Percentiles rank a stretch among this genome's conserved stretches.
Conservation (phyloP, 1,140 invertebrate genomes). For the Zaprionus capensis region DNA sequence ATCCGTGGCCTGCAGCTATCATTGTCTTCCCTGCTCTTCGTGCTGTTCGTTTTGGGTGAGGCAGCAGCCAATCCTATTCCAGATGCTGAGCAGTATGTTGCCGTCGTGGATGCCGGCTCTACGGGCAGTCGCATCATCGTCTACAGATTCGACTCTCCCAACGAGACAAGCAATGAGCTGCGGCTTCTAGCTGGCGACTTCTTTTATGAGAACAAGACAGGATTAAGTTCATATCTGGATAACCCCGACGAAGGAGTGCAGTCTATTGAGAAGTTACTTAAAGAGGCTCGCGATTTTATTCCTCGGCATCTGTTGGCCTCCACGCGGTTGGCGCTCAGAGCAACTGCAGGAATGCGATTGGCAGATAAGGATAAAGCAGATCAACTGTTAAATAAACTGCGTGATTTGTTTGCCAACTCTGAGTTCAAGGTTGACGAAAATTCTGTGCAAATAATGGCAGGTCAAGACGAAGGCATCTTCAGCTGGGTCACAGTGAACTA, state of each 20-base stretch:
- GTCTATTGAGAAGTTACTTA: neutral
- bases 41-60: neutral
- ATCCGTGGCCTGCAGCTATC: too few species aligned
- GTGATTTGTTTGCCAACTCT: neutral
- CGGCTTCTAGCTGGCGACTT: neutral
- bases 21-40: neutral
- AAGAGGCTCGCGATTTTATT: neutral
- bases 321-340: neutral
- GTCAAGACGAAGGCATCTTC: neutral
- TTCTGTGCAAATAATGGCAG: neutral
- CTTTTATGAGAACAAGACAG: neutral
- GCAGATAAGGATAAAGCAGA: neutral
- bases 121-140: neutral
- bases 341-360: neutral
- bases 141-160: neutral
- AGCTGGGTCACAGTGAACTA: constrained; percentile 1
- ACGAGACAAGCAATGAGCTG: neutral
- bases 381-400: neutral
- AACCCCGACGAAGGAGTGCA: neutral
- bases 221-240: neutral
- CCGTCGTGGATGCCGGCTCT: constrained; percentile 2
- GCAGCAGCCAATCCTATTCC: neutral
- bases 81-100: neutral
- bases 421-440: neutral
- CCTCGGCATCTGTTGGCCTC: neutral